A percentile compares a stretch with the other conserved stretches of the same genome.
These are phyloP conservation scores for Matsumyia berberina DNA, from an alignment of 2,888 invertebrate genomes.

Conservation along the genomic window DNA sequence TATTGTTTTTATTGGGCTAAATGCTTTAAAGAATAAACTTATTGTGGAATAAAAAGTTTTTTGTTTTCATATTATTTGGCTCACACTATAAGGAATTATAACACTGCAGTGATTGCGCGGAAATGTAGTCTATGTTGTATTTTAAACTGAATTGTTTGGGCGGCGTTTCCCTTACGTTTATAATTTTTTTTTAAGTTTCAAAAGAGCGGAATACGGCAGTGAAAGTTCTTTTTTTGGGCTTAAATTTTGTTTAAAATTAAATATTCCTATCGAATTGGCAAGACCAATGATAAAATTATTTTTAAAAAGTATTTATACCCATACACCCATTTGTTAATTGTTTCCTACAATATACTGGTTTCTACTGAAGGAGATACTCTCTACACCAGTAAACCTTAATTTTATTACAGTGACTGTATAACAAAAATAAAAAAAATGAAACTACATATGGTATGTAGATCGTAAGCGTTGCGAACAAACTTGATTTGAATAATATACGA, in stretches of 20 bases:
- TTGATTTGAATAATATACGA: too few species aligned
- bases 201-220: conserved; percentile 71
- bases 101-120: conserved; percentile 42
- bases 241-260: conserved; percentile 11
- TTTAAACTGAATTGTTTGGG: conserved; percentile 17
- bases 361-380: background rate
- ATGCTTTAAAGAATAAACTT: conserved; percentile 16
- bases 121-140: background rate
- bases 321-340: background rate
- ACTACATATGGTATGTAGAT: background rate
- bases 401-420: background rate
- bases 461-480: background rate
- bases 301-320: too few species aligned
- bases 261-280: conserved; percentile 6
- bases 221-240: conserved; percentile 53
- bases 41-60: conserved; percentile 36
- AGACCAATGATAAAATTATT: background rate
- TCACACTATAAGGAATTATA: conserved; percentile 38
- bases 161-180: conserved; percentile 24
- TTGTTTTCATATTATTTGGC: conserved; percentile 49
- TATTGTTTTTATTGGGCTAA: conserved; percentile 25
- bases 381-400: background rate
- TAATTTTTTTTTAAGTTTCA: conserved; percentile 41
- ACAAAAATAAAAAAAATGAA: background rate
- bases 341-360: too few species aligned